Conservation (phyloP, 2,797 vertebrate species). For the Scarus forsteni region DNA sequence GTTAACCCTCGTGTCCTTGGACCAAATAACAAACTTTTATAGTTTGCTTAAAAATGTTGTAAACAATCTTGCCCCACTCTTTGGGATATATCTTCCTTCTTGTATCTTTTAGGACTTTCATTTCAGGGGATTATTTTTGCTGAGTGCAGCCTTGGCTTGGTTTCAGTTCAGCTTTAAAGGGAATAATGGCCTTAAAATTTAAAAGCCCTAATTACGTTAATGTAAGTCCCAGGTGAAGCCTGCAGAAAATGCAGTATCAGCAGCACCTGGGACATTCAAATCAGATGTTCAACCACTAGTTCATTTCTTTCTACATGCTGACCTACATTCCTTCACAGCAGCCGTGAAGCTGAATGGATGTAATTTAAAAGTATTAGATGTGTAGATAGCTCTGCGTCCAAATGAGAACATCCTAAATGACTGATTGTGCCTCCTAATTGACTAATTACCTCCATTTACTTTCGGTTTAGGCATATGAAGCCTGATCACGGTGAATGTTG, state of each 20-base stretch:
- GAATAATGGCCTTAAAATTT: conserved; percentile 41
- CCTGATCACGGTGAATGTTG: conserved; percentile 39
- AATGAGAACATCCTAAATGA: conserved; percentile 51
- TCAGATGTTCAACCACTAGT: conserved; percentile 48
- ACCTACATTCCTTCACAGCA: conserved; percentile 41
- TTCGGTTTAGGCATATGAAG: conserved; percentile 47
- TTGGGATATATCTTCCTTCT: conserved; percentile 9
- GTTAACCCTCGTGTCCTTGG: conserved; percentile 22
- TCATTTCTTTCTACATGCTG: conserved; percentile 23
- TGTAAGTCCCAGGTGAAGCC: conserved; percentile 45
- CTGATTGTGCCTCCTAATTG: conserved; percentile 46
- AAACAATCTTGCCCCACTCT: background rate
- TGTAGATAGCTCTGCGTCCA: conserved; percentile 21
- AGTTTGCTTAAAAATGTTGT: conserved; percentile 24
- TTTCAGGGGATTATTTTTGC: conserved; percentile 53
- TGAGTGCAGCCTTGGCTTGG: conserved; percentile 44
- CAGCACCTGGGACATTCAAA: conserved; percentile 62
- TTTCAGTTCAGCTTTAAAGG: conserved; percentile 45
- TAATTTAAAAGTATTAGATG: conserved; percentile 54
- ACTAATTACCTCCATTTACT: conserved; percentile 73
- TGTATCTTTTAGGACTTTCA: conserved; percentile 32
- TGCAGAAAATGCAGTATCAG: conserved; percentile 33
- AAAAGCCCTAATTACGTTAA: conserved; percentile 46
- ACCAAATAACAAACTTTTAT: conserved; percentile 15
- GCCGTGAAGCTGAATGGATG: conserved; percentile 17